Conservation (phyloP, 2,888 invertebrate genomes). For the Mimas tiliae region DNA sequence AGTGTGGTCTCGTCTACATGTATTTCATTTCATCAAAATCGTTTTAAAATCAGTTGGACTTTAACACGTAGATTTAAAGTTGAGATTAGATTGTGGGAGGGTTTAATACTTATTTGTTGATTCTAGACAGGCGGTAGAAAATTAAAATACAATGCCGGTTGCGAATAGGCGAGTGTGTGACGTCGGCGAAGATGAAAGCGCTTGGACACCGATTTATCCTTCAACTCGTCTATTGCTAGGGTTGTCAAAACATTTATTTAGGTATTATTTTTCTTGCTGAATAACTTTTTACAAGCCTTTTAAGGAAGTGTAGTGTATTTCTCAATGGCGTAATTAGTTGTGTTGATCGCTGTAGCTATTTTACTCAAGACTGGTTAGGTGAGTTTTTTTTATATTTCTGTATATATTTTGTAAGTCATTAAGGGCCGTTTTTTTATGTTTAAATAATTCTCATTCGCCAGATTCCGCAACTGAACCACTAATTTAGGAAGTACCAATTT, state of each 20-base stretch:
- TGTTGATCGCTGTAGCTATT: background rate
- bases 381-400: background rate
- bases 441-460: too few relatives aligned
- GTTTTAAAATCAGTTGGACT: conserved; percentile 29
- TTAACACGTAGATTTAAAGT: conserved; percentile 12
- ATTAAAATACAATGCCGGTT: conserved; percentile 79
- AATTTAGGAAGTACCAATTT: too few relatives aligned
- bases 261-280: background rate
- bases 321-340: background rate
- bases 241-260: conserved; percentile 42
- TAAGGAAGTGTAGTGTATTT: background rate
- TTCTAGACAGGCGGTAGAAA: conserved; percentile 64
- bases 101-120: conserved; percentile 56
- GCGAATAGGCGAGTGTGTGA: conserved; percentile 68
- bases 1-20: conserved; percentile 41
- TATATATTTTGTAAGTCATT: too few relatives aligned
- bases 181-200: conserved; percentile 75
- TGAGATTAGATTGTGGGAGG: conserved; percentile 5
- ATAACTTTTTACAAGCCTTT: background rate
- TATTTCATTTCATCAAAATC: conserved; percentile 34
- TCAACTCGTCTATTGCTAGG: conserved; percentile 56
- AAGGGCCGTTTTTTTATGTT: too few relatives aligned
- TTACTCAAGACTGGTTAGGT: background rate
- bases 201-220: conserved; percentile 72
- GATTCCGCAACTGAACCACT: too few relatives aligned